Conservation (phyloP, 92 coral and sea anemone species). For the Epizoanthus rinbou region DNA sequence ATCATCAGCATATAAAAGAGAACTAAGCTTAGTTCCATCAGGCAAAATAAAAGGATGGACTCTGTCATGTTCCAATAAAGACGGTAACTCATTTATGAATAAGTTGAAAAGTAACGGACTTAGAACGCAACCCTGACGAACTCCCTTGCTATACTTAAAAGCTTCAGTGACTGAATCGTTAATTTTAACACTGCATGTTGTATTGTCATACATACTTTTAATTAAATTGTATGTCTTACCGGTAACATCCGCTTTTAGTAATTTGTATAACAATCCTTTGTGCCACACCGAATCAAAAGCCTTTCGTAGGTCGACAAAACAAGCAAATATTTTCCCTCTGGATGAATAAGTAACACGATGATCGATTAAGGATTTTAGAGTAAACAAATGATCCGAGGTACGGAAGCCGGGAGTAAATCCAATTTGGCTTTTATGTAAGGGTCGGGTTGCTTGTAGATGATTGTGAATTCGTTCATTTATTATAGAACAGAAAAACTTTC, state of each 20-base stretch:
- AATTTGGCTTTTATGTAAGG: slow-evolving; percentile 16
- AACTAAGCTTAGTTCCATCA: no score
- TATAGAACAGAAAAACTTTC: slow-evolving; percentile 25
- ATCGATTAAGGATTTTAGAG: slow-evolving; percentile 5
- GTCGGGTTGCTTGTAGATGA: background rate
- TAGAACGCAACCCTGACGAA: slow-evolving; percentile 6
- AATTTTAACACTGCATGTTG: slow-evolving; percentile 16
- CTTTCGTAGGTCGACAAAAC: slow-evolving; percentile 8
- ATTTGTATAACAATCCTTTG: slow-evolving; percentile 9
- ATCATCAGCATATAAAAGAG: no score
- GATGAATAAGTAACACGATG: background rate
- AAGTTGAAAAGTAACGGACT: slow-evolving; percentile 3
- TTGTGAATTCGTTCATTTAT: slow-evolving; percentile 4
- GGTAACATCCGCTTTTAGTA: background rate
- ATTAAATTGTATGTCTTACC: background rate
- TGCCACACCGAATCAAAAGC: slow-evolving; percentile 21
- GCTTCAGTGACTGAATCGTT: background rate
- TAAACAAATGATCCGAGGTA: slow-evolving; percentile 18
- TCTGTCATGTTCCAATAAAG: background rate
- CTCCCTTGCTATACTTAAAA: slow-evolving; percentile 35
- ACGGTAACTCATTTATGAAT: background rate
- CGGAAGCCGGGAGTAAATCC: slow-evolving; percentile 27
- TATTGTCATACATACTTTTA: slow-evolving; percentile 4
- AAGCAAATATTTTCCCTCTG: slow-evolving; percentile 20
- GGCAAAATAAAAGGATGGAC: background rate